Percentiles rank a stretch among this genome's conserved stretches.
phyloP scores from a whole-genome alignment of 2,888 invertebrate species.

The Drosophila formosana region DNA sequence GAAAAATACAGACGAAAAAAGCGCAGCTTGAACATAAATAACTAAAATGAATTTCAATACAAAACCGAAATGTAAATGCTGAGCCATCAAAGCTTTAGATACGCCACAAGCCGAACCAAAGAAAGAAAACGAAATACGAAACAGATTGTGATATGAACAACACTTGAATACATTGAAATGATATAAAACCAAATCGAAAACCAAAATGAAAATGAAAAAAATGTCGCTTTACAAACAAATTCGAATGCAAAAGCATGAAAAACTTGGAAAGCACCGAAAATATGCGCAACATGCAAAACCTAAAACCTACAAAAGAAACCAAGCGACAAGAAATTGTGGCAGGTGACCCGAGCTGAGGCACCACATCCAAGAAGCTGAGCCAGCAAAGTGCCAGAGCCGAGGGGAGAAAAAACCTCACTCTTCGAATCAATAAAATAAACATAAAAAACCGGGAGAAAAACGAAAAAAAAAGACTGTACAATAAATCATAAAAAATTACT shows the following conservation, averaged over 20 bases:
- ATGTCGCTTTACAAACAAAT: constrained; percentile 46
- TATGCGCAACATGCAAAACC: constrained; percentile 71
- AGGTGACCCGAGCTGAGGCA: constrained; percentile 31
- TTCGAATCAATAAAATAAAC: constrained; percentile 29
- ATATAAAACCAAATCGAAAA: constrained; percentile 11
- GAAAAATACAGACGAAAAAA: constrained; percentile 44
- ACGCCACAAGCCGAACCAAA: constrained; percentile 53
- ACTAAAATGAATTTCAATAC: constrained; percentile 72
- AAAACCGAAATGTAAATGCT: constrained; percentile 68
- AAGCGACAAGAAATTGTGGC: constrained; percentile 25
- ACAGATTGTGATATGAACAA: constrained; percentile 43
- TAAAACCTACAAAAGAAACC: constrained; percentile 50
- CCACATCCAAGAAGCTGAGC: constrained; percentile 32
- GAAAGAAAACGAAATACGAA: constrained; percentile 29
- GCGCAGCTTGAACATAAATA: constrained; percentile 71
- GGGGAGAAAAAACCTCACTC: not conserved
- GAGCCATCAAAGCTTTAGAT: constrained; percentile 68
- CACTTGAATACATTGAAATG: constrained; percentile 20
- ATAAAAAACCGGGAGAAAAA: constrained; percentile 44
- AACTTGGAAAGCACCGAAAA: constrained; percentile 55
- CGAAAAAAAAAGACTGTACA: constrained; percentile 11
- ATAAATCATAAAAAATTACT: constrained; percentile 56
- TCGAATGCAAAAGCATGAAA: constrained; percentile 63
- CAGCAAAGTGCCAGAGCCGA: constrained; percentile 14
- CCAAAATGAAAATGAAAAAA: constrained; percentile 46